Evolutionary conservation across 2,888 invertebrate species (phyloP).

Genomic region (Idaea biselata): DNA sequence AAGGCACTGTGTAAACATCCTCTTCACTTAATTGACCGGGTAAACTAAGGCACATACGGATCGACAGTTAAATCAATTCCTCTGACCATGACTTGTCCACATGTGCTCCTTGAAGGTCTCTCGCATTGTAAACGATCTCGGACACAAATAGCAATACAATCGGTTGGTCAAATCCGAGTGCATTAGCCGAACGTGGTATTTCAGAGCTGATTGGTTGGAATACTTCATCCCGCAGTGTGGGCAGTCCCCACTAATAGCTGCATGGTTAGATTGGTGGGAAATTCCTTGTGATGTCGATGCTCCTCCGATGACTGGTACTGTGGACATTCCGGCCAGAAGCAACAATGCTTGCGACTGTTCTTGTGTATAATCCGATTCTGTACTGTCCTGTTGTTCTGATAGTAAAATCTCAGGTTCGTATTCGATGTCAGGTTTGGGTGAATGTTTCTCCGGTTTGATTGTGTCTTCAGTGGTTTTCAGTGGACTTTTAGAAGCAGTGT

Average conservation of each 20-base stretch:
- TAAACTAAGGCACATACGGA: conserved; percentile 56
- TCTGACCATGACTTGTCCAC: conserved; percentile 83
- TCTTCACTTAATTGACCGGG: conserved; percentile 38
- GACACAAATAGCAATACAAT: conserved; percentile 85
- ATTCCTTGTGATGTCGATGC: conserved; percentile 69
- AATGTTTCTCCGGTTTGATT: conserved; percentile 70
- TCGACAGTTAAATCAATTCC: conserved; percentile 66
- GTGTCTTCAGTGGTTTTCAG: conserved; percentile 57
- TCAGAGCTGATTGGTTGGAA: conserved; percentile 85
- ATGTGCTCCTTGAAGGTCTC: conserved; percentile 86
- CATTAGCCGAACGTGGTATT: conserved; percentile 85
- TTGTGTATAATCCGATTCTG: conserved; percentile 60
- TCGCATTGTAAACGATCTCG: conserved; percentile 84
- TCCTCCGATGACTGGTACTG: conserved; percentile 52
- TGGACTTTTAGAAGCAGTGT: conserved; percentile 59
- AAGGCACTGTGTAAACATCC: conserved; percentile 28
- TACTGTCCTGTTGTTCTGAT: conserved; percentile 69
- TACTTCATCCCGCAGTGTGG: conserved; percentile 86
- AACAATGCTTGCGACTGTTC: conserved; percentile 68
- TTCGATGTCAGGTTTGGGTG: conserved; percentile 70
- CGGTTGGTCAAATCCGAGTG: conserved; percentile 85
- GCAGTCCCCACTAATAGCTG: conserved; percentile 82
- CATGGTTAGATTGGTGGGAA: conserved; percentile 71
- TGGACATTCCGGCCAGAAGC: conserved; percentile 66
- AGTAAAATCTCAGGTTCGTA: conserved; percentile 74